Conservation (phyloP, 2,888 invertebrate genomes). For the Eupelmus urozonus region DNA sequence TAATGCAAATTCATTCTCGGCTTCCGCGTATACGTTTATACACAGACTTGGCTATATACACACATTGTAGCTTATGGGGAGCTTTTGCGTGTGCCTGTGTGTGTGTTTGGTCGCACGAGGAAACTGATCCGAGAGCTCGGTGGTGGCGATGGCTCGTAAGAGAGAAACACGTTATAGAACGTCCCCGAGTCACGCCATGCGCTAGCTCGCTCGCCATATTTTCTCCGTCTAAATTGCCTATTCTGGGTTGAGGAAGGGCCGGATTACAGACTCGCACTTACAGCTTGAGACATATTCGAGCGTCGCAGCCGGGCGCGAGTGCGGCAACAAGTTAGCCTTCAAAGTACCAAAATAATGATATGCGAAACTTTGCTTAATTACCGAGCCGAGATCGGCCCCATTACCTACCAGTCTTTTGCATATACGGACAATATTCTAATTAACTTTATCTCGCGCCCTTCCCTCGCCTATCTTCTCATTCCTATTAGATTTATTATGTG, state of each 20-base stretch:
- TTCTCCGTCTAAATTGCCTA: slow-evolving; percentile 9
- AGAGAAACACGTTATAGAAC: neutral
- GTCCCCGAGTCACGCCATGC: slow-evolving; percentile 13
- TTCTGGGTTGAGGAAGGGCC: slow-evolving; percentile 3
- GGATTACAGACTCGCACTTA: too few relatives aligned
- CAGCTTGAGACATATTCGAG: neutral
- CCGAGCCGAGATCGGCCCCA: neutral
- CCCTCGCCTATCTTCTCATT: slow-evolving; percentile 3
- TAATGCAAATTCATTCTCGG: slow-evolving; percentile 72
- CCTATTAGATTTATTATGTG: slow-evolving; percentile 17
- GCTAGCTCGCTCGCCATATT: neutral
- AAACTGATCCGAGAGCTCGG: neutral
- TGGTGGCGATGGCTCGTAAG: too few relatives aligned
- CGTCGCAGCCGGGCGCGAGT: neutral
- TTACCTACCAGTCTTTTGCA: slow-evolving; percentile 4
- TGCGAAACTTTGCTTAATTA: slow-evolving; percentile 40
- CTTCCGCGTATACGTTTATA: too few relatives aligned
- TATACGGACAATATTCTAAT: slow-evolving; percentile 20
- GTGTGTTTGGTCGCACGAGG: too few relatives aligned
- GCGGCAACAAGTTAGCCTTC: slow-evolving; percentile 23
- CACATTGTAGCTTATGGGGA: too few relatives aligned
- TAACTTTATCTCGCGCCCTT: neutral
- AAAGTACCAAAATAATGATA: slow-evolving; percentile 43
- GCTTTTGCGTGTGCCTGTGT: neutral
- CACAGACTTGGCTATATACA: too few relatives aligned